Base-by-base conservation (phyloP, 2,888 invertebrate genomes). In the Leucozona laternaria region DNA sequence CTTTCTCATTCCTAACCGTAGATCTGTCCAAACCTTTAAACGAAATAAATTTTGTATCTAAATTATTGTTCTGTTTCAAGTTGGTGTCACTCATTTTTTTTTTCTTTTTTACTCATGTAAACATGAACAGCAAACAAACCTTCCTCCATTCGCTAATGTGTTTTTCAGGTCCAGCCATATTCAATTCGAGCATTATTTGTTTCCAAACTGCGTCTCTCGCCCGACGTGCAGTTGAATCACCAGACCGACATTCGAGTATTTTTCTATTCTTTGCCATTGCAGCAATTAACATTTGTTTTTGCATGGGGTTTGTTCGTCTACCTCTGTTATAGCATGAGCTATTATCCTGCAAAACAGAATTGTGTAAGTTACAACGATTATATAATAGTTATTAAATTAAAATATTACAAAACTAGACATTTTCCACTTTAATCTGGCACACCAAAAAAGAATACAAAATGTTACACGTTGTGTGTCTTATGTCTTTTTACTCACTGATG, bases 11-110 rank as follows among this genome's bases (percentile, higher is more conserved):
- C n/a, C 22, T 25, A 68, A 31, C 15, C 68, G 40, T 25, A 80
- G 17, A n/a, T 80, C 80, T 15, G 66, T 53, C 75, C 73, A 80
- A 45, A 75, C 68, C 76, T 79, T 79, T 37, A 11, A 66, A 43
- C 4, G 45, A 34, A 34, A 64, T 48, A 22, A n/a, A 3, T 8
- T n/a, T 43, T 43, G n/a, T n/a, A n/a, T n/a, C n/a, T n/a, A n/a
- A n/a, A n/a, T n/a, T n/a, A n/a, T n/a, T n/a, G n/a, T n/a, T n/a
- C n/a, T 15, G 4, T 15, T 40, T 15, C 6, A 40, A 15, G 45
- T 45, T 45, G n/a, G n/a, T n/a, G 10, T 17, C 3, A 11, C 10
- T 45, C 17, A 45, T 8, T 45, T 28, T 28, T 45, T 28, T 28
- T 6, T 11, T 17, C n/a, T 3, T 10, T 10, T 17, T 45, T 17